These are phyloP conservation scores for Drosophila jambulina DNA, from an alignment of 1,140 invertebrate genomes.

Conservation along the genomic window DNA sequence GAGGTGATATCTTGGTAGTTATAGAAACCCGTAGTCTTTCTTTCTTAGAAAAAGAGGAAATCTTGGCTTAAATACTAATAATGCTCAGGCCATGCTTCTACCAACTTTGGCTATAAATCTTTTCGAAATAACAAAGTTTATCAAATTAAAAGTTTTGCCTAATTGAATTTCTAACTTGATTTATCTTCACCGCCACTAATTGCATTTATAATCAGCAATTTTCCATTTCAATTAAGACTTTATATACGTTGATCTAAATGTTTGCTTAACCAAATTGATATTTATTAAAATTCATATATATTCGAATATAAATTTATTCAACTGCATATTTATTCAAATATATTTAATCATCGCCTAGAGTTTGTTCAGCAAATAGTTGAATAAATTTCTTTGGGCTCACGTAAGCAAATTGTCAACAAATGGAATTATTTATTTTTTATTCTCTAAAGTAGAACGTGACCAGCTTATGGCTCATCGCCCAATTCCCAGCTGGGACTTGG, in stretches of 20 bases:
- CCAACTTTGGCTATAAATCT: neutral
- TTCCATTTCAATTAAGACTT: constrained; percentile 6
- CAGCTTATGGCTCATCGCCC: constrained; percentile 20
- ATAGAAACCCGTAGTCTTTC: neutral
- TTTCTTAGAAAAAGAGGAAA: no score
- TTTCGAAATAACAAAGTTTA: neutral
- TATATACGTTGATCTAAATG: constrained; percentile 29
- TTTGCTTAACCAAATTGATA: neutral
- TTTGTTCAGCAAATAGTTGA: constrained; percentile 19
- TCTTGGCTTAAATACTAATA: neutral
- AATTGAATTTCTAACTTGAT: constrained; percentile 10
- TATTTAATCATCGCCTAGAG: constrained; percentile 26
- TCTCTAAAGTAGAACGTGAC: constrained; percentile 59
- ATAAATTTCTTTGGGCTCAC: constrained; percentile 37
- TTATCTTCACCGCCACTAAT: neutral
- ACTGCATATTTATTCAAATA: neutral
- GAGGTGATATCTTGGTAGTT: no score
- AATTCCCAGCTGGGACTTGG: constrained; percentile 9
- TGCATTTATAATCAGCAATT: constrained; percentile 11
- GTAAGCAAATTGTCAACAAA: constrained; percentile 80
- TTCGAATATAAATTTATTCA: neutral
- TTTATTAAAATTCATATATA: neutral
- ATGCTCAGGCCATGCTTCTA: no score
- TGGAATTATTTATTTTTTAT: constrained; percentile 58
- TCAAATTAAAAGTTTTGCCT: neutral